These are phyloP conservation scores for Antigone vipio DNA, from an alignment of 2,113 vertebrate genomes.

Conservation along the genomic window DNA sequence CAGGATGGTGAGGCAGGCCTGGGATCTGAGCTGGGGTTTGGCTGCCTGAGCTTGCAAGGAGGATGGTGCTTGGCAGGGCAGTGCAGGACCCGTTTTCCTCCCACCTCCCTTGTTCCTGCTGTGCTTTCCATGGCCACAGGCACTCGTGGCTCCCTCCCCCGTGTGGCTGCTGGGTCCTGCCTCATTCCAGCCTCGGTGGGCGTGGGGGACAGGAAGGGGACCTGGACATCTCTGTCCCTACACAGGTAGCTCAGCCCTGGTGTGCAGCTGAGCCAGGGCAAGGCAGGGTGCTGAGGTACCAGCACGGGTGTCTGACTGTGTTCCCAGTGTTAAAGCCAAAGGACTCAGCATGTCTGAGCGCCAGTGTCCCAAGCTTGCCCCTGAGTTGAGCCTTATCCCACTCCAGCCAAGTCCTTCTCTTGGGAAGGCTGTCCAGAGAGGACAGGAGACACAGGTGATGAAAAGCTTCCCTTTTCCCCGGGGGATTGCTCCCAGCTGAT, in stretches of 20 bases:
- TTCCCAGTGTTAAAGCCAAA: neutral
- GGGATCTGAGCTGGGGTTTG: neutral
- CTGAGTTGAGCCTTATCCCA: neutral
- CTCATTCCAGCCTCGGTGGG: neutral
- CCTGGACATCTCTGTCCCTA: neutral
- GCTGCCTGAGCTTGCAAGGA: neutral
- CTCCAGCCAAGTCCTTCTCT: neutral
- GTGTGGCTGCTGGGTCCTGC: neutral
- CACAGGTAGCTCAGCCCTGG: neutral
- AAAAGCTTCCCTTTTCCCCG: neutral
- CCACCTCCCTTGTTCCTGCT: neutral
- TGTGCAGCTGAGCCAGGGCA: neutral
- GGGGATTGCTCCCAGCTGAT: neutral
- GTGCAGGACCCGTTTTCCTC: neutral
- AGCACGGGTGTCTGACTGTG: rapidly evolving
- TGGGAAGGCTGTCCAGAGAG: neutral
- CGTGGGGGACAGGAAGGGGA: rapidly evolving
- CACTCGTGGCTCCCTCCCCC: neutral
- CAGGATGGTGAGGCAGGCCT: neutral
- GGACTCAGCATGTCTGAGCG: neutral
- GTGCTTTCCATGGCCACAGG: neutral
- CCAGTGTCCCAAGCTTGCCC: neutral
- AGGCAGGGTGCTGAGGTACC: neutral
- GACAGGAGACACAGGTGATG: neutral
- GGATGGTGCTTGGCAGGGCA: slow-evolving; percentile 11